Conservation (phyloP, 37 sponge, comb jelly and placozoan species). For the Amphimedon queenslandica region DNA sequence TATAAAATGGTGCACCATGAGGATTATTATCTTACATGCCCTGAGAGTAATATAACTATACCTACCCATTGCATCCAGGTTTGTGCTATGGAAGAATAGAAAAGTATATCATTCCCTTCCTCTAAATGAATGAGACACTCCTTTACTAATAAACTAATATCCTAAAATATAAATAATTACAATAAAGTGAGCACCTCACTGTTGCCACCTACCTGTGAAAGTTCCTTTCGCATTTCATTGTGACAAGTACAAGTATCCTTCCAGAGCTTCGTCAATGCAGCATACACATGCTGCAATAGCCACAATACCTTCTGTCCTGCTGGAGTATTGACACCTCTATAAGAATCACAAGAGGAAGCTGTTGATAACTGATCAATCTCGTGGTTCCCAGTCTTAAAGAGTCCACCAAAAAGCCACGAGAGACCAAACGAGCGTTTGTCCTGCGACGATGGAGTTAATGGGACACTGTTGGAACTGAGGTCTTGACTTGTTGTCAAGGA, state of each 20-base stretch:
- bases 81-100: slow-evolving; percentile 52
- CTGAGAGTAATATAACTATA: too few species aligned
- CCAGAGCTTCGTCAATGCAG: slow-evolving; percentile 37
- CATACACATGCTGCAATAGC: slow-evolving; percentile 40
- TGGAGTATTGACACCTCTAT: slow-evolving; percentile 9
- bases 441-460: background rate
- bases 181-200: too few species aligned
- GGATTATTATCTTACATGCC: too few species aligned
- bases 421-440: slow-evolving; percentile 29
- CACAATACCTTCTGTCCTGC: slow-evolving; percentile 22
- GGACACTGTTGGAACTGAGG: background rate
- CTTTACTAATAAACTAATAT: slow-evolving; percentile 16
- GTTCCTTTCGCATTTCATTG: too few species aligned
- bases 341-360: background rate
- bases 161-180: slow-evolving; percentile 10
- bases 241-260: background rate
- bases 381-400: slow-evolving; percentile 7
- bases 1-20: too few species aligned
- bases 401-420: slow-evolving; percentile 47
- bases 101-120: slow-evolving; percentile 14
- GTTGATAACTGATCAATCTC: background rate
- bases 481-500: background rate
- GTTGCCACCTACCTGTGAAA: too few species aligned
- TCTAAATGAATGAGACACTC: slow-evolving; percentile 17
- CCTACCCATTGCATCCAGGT: slow-evolving; percentile 66